phyloP scores from a whole-genome alignment of 2,888 invertebrate genomes.

The Pediacus dermestoides region DNA sequence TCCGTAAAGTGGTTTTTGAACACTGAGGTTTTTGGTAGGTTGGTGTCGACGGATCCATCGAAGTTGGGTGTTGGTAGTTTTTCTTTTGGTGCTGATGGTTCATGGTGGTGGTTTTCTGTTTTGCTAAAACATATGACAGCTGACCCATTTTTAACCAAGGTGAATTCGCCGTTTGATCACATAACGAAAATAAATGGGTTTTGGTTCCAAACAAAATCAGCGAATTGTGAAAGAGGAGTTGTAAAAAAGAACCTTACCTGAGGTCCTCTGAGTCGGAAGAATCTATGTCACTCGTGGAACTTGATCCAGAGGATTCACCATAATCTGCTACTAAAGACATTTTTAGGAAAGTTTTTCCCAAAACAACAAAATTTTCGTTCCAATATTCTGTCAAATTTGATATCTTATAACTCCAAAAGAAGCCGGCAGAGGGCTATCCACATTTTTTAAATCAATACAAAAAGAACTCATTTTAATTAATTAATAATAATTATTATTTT shows the following conservation, averaged over 20 bases:
- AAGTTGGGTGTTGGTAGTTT: slow-evolving; percentile 65
- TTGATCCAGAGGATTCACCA: slow-evolving; percentile 53
- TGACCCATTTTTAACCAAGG: slow-evolving; percentile 45
- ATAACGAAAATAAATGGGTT: slow-evolving; percentile 8
- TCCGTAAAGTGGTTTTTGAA: slow-evolving; percentile 84
- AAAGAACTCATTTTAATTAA: too few species aligned
- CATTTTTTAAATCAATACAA: too few species aligned
- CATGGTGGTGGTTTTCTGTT: too few species aligned
- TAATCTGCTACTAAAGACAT: slow-evolving; percentile 66
- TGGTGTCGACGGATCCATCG: slow-evolving; percentile 47
- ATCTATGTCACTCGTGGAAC: slow-evolving; percentile 49
- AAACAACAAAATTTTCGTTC: too few species aligned
- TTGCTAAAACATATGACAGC: slow-evolving; percentile 45
- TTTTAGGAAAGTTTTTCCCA: slow-evolving; percentile 1
- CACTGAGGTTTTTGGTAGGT: slow-evolving; percentile 56
- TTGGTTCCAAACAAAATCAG: neutral
- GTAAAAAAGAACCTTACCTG: slow-evolving; percentile 33
- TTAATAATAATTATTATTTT: too few species aligned
- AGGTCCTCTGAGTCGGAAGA: slow-evolving; percentile 45
- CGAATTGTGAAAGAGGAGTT: neutral
- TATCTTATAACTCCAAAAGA: too few species aligned
- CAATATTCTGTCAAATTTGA: too few species aligned
- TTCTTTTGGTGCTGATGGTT: slow-evolving; percentile 13
- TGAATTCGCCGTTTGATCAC: slow-evolving; percentile 19
- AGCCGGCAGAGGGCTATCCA: too few species aligned